Evolutionary conservation across 2,113 vertebrate genomes (phyloP), one percentile per base, ranked within the genome.

Genomic region (Pelvicachromis taeniatus): DNA sequence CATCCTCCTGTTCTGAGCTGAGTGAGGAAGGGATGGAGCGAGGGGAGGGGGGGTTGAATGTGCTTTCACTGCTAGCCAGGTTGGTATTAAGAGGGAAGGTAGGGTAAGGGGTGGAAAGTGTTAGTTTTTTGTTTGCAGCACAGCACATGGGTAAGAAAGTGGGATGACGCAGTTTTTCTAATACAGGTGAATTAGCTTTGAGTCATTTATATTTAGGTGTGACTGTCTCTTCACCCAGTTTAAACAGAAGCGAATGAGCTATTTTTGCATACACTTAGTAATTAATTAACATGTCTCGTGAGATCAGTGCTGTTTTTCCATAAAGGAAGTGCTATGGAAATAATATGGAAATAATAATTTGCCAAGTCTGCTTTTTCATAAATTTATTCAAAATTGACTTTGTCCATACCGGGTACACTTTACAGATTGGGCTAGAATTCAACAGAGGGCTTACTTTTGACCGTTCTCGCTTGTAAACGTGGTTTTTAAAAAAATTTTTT

Each of bases 1-100:
- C 95, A 95, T 93, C 92, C 90, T 93, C 78, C 87, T 85, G 87
- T 80, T 54, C 93, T 87, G 91, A 80, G 84, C 81, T 87, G 86
- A 93, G 88, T 48, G 91, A 85, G 65, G 87, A 81, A 88, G 89
- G 56, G 89, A 61, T 38, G 63, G 61, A 35, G 77, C n/a, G 80
- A 56, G 48, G 59, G 23, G 78, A 38, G 61, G 9, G 85, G 78
- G 75, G 79, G 77, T 48, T 81, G 83, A 90, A 61, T 87, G 83
- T 89, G 87, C 84, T 85, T 77, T 70, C 81, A 80, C 35, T 89
- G 82, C 78, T 90, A 55, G 81, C 59, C 59, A 84, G 84, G 61
- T 85, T 82, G 79, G 48, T 84, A 54, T 65, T 78, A 78, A 73
- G 70, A 68, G 21, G n/a, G 70, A 70, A 86, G 82, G 78, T 75